Base-by-base conservation (phyloP, 1,140 invertebrate genomes). In the Hydropsyche tenuis region DNA sequence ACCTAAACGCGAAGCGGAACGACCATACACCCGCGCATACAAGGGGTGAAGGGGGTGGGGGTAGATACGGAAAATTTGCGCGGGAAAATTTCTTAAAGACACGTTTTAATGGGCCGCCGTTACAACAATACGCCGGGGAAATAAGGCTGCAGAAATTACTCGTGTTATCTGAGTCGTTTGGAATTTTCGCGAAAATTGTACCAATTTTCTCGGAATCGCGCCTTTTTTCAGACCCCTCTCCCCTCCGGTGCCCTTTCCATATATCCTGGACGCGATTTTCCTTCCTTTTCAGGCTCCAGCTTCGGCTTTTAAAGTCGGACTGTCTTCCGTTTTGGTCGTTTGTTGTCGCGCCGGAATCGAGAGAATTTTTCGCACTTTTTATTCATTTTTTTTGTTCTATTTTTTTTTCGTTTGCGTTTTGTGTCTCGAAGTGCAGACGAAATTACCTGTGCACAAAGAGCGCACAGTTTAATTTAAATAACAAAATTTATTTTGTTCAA, bases 61-160 rank as follows among this genome's bases (percentile, higher is more conserved):
- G 9, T 37, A 37, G 3, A 37, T 37, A 37, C 30, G 30, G 48
- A 37, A 64, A 22, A 22, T 63, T 72, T 63, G 45, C 69, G 53
- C 37, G 51, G 56, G 69, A 53, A 73, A 53, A 51, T 64, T 70
- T 73, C 63, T 73, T 73, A 73, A 73, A 73, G 62, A 63, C 71
- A 51, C 71, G 71, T 73, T 65, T 73, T 73, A 73, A 73, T 73
- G 71, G 71, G 63, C 11, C 63, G 25, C 46, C 63, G 63, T 73
- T 68, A 68, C 42, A 73, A 73, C 63, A 73, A 73, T 73, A 73
- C 71, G 56, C 71, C 60, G 42, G 71, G 71, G 71, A 73, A 73
- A 73, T 73, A 66, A 73, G 71, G 56, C 71, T 65, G 60, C 71
- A 65, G 71, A 73, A 65, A 73, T 73, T 73, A 65, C 71, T 73